Conservation (phyloP, 2,888 invertebrate genomes). For the Thalpophila matura region DNA sequence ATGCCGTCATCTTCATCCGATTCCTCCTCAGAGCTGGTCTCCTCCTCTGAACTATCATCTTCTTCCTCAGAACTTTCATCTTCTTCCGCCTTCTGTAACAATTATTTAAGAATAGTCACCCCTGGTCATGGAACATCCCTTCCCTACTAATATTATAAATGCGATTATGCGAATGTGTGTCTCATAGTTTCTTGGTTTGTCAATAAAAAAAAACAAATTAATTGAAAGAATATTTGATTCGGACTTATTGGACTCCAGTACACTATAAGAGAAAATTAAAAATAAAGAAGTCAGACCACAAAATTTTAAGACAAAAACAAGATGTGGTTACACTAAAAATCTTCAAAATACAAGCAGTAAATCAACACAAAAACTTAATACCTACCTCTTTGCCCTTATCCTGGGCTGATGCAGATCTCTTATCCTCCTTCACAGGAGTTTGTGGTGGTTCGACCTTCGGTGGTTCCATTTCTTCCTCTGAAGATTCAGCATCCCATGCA, state of each 20-base stretch:
- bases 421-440: conserved; percentile 70
- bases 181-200: no score
- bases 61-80: conserved; percentile 86
- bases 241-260: no score
- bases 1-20: conserved; percentile 92
- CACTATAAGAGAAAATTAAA: no score
- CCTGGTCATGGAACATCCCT: no score
- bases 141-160: no score
- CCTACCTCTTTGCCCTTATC: conserved; percentile 67
- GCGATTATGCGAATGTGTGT: no score
- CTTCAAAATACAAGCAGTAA: no score
- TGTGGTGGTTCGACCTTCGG: conserved; percentile 67
- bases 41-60: conserved; percentile 80
- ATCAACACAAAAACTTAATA: not conserved
- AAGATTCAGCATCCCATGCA: conserved; percentile 95
- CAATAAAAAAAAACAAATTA: no score
- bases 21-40: conserved; percentile 90
- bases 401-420: conserved; percentile 63
- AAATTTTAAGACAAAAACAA: no score
- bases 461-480: conserved; percentile 86
- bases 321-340: no score
- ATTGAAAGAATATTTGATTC: no score
- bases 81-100: conserved; percentile 83
- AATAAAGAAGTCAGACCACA: no score
- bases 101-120: not conserved